Evolutionary conservation across 2,888 invertebrate species (phyloP).

Genomic region (Ophraella communa): DNA sequence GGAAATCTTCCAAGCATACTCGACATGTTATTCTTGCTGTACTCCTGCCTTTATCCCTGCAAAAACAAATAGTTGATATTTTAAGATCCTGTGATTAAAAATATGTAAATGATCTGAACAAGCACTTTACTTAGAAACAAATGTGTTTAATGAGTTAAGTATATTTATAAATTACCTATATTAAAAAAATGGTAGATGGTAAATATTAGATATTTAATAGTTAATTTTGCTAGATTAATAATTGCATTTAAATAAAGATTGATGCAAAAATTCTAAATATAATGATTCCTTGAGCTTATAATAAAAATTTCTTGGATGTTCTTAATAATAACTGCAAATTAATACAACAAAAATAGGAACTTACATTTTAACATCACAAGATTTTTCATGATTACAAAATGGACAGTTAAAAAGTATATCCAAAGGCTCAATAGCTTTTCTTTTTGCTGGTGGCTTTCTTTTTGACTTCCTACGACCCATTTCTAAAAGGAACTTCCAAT

Average conservation of each 20-base stretch:
- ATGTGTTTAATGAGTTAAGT: too few species aligned
- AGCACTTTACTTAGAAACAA: too few species aligned
- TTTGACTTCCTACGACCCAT: conserved; percentile 98
- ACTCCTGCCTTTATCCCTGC: conserved; percentile 93
- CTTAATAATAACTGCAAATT: not conserved
- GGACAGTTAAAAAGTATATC: conserved; percentile 98
- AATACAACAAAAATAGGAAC: conserved; percentile 49
- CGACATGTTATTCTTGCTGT: conserved; percentile 94
- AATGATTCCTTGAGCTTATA: too few species aligned
- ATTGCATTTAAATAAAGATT: too few species aligned
- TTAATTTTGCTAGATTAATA: too few species aligned
- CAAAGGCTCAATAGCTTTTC: conserved; percentile 90
- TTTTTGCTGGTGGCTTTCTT: conserved; percentile 94
- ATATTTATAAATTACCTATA: too few species aligned
- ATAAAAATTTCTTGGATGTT: too few species aligned
- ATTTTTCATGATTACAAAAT: conserved; percentile 99
- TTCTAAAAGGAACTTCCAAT: conserved; percentile 27
- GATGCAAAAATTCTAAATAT: too few species aligned
- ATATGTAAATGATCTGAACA: too few species aligned
- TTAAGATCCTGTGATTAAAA: too few species aligned
- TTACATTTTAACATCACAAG: conserved; percentile 99
- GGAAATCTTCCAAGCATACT: conserved; percentile 96
- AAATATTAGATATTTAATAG: too few species aligned
- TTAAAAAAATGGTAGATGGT: too few species aligned
- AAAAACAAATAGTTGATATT: conserved; percentile 45